Conservation (phyloP, 2,888 invertebrate species). For the Cacoxenus indagator region DNA sequence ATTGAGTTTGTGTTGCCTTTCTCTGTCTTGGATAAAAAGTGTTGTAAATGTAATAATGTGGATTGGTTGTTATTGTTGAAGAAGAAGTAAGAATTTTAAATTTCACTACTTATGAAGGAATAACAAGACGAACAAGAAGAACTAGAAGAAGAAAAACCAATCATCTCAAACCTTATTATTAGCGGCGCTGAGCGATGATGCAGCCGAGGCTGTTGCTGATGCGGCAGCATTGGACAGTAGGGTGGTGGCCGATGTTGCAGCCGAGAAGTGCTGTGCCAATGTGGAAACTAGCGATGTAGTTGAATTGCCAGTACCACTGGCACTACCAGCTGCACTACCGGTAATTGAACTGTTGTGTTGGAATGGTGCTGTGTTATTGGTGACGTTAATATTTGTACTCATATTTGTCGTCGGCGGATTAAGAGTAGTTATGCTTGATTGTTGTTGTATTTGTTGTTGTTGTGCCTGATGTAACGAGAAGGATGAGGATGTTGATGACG, state of each 20-base stretch:
- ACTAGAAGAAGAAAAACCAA: slow-evolving; percentile 31
- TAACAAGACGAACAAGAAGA: neutral
- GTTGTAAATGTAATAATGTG: neutral
- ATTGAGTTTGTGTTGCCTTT: too few relatives aligned
- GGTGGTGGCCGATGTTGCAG: slow-evolving; percentile 57
- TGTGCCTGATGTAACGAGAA: neutral
- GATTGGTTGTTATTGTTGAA: too few relatives aligned
- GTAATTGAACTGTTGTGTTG: neutral
- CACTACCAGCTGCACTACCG: slow-evolving; percentile 13
- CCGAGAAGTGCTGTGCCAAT: slow-evolving; percentile 65
- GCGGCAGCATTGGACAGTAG: slow-evolving; percentile 50
- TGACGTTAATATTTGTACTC: slow-evolving; percentile 10
- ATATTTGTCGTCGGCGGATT: slow-evolving; percentile 29
- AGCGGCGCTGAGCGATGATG: slow-evolving; percentile 24
- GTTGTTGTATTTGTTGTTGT: slow-evolving; percentile 9
- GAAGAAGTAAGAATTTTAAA: neutral
- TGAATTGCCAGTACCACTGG: neutral
- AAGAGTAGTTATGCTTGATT: slow-evolving; percentile 29
- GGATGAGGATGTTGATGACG: slow-evolving; percentile 12
- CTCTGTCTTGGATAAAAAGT: neutral
- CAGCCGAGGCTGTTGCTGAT: slow-evolving; percentile 46
- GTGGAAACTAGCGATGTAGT: slow-evolving; percentile 59
- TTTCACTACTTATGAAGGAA: neutral
- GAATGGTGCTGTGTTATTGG: slow-evolving; percentile 12
- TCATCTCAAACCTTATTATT: slow-evolving; percentile 68